These are phyloP conservation scores for Labia minor DNA, from an alignment of 2,888 invertebrate genomes.

Conservation along the genomic window DNA sequence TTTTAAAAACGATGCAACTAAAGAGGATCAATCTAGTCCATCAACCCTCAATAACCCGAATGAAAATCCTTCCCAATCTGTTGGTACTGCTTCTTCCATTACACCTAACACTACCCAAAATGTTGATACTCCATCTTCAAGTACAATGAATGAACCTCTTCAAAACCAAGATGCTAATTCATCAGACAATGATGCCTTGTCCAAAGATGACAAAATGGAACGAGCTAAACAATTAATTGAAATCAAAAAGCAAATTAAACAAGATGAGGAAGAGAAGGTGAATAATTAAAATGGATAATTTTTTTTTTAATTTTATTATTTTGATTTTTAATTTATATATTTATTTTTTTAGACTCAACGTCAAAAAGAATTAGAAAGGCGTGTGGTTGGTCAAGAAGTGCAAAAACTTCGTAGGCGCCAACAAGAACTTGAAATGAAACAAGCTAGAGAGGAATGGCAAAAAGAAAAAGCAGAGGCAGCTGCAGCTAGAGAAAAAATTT, in stretches of 20 bases:
- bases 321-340: not conserved
- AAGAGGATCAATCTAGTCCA: too few relatives aligned
- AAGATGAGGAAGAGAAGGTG: constrained; percentile 54
- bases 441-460: constrained; percentile 59
- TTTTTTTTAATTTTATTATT: too few relatives aligned
- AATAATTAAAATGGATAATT: too few relatives aligned
- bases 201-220: constrained; percentile 46
- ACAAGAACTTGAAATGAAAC: constrained; percentile 62
- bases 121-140: not conserved
- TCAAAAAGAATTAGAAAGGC: constrained; percentile 55
- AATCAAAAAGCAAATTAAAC: constrained; percentile 51
- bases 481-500: constrained; percentile 61
- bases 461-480: constrained; percentile 66
- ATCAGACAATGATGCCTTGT: not conserved
- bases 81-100: not conserved
- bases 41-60: not conserved
- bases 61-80: too few relatives aligned
- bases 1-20: constrained; percentile 18
- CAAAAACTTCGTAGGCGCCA: constrained; percentile 61
- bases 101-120: not conserved
- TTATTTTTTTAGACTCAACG: constrained; percentile 33
- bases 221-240: constrained; percentile 57
- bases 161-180: not conserved
- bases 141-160: too few relatives aligned
- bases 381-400: constrained; percentile 60